These are phyloP conservation scores for Notolabrus celidotus DNA, from an alignment of 2,797 vertebrate species.

Conservation along the genomic window DNA sequence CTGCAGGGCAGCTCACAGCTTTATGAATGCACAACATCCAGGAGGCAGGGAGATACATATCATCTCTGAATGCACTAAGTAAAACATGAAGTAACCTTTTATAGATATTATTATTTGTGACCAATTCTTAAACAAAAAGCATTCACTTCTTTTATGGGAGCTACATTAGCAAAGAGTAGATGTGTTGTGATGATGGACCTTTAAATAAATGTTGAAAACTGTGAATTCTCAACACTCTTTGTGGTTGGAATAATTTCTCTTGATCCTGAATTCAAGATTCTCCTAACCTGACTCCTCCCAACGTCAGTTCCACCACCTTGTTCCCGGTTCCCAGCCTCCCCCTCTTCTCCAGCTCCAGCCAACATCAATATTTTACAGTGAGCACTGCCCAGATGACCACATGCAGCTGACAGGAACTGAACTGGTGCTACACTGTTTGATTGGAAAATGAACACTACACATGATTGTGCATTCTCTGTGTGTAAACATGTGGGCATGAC, in stretches of 20 bases:
- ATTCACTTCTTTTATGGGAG: background rate
- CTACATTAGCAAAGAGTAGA: too few relatives aligned
- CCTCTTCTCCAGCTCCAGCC: constrained; percentile 24
- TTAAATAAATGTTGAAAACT: too few relatives aligned
- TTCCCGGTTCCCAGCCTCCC: constrained; percentile 26
- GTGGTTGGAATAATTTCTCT: constrained; percentile 8
- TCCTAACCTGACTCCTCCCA: too few relatives aligned
- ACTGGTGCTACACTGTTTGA: constrained; percentile 37
- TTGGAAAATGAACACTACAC: constrained; percentile 45
- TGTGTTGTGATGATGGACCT: too few relatives aligned
- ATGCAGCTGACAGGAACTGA: constrained; percentile 41
- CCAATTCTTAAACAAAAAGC: background rate
- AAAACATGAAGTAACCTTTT: constrained; percentile 25
- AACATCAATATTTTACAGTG: constrained; percentile 63
- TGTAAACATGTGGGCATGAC: too few relatives aligned
- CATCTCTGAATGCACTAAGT: constrained; percentile 22
- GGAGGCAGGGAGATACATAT: constrained; percentile 36
- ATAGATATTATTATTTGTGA: constrained; percentile 19
- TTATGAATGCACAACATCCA: constrained; percentile 30
- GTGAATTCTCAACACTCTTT: constrained; percentile 6
- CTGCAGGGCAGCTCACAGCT: constrained; percentile 38
- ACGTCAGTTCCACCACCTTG: background rate
- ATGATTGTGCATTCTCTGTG: too few relatives aligned
- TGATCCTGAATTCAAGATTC: constrained; percentile 24
- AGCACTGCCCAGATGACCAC: constrained; percentile 44